Evolutionary conservation across 2,888 invertebrate species (phyloP), one percentile per base, ranked within the genome.

Genomic region (Polymixis flavicincta): DNA sequence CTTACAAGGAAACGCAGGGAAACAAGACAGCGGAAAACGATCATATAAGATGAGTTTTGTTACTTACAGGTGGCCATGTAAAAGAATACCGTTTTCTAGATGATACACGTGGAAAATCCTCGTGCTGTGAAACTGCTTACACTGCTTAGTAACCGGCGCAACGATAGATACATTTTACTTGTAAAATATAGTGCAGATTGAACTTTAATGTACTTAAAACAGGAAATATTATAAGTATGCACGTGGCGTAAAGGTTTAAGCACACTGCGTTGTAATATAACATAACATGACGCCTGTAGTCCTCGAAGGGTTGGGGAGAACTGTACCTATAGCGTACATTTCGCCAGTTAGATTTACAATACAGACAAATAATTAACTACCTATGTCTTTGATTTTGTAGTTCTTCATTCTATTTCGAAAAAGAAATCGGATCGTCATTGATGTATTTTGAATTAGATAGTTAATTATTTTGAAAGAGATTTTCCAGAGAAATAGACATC

Each of bases 181-280:
- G 61, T 71, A 76, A 78, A 77, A 72, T 79, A 79, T 76, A 52
- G 37, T 60, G 52, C 32, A 70, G 50, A 82, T 74, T 72, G 61
- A 71, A 82, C 67, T 55, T 63, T 83, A 83, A 70, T 84, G 74
- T 60, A 60, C 61, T 76, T 76, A 74, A 67, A 85, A 71, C 72
- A 83, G 84, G 77, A 85, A 85, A 78, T 64, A 17, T 76, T 63
- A 66, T 73, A 82, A 79, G 71, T 85, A 77, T 85, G 72, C 83
- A 83, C 84, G 88, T 83, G 75, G 74, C 8, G 11, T 73, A 64
- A 85, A 54, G 80, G 74, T 74, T 14, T 17, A 11, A 1, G 11
- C 5, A 74, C 64, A 85, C 50, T 74, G 45, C 8, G 13, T 1
- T 11, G 42, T 45, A 45, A 42, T 42, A 42, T 9, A 42, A 42